Evolutionary conservation across 2,113 vertebrate species (phyloP).

Genomic region (Phalacrocorax brasilianus): DNA sequence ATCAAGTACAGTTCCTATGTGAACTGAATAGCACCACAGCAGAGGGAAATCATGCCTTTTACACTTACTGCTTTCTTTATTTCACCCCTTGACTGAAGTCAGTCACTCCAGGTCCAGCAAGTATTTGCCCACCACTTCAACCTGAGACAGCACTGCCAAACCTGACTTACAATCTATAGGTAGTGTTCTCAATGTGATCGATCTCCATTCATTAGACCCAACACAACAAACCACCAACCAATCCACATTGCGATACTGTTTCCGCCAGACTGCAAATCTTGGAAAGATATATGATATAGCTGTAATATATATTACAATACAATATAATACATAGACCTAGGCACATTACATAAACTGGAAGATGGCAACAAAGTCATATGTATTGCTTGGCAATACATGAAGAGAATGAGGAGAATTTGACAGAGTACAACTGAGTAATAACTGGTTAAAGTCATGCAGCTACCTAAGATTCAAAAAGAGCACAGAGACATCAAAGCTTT

Average conservation of each 20-base stretch:
- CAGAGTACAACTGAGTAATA: background rate
- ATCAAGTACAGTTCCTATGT: background rate
- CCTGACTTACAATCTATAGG: background rate
- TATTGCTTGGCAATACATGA: background rate
- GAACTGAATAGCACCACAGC: background rate
- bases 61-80: background rate
- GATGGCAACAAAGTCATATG: background rate
- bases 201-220: background rate
- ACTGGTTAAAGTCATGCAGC: background rate
- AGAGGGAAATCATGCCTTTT: background rate
- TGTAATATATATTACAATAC: background rate
- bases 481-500: background rate
- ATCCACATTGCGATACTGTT: background rate
- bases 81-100: background rate
- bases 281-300: background rate
- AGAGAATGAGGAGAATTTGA: background rate
- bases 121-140: background rate
- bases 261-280: background rate
- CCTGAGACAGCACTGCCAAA: background rate
- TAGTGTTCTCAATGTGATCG: background rate
- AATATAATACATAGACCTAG: background rate
- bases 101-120: background rate
- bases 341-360: background rate
- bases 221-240: background rate
- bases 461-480: background rate